Percentiles rank a stretch among this genome's conserved stretches.
phyloP scores from a whole-genome alignment of 2,797 vertebrate species.

The Catharus ustulatus region DNA sequence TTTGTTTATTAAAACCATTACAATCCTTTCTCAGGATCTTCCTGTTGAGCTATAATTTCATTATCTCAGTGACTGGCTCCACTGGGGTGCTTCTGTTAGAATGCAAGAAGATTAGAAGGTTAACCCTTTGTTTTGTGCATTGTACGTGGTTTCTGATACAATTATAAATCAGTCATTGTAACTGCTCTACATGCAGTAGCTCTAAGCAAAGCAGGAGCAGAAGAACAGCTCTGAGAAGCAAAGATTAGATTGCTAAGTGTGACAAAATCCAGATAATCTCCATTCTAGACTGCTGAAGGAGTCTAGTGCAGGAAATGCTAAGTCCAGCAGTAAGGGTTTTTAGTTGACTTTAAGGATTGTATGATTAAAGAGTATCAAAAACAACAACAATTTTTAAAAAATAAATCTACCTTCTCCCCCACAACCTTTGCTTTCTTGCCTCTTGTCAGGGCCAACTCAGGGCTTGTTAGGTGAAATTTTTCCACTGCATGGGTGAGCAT shows the following conservation, averaged over 20 bases:
- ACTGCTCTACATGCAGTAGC: background rate
- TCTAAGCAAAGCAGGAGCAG: background rate
- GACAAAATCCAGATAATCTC: slow-evolving; percentile 27
- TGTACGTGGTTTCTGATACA: background rate
- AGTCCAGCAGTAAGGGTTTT: background rate
- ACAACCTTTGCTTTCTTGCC: background rate
- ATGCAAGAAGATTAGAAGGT: slow-evolving; percentile 30
- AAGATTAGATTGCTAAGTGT: background rate
- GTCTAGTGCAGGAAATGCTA: background rate
- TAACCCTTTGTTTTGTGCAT: slow-evolving; percentile 42
- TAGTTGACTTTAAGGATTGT: background rate
- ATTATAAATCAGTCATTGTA: background rate
- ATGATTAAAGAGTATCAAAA: background rate
- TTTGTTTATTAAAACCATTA: slow-evolving; percentile 38
- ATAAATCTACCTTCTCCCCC: background rate
- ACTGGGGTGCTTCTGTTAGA: slow-evolving; percentile 16
- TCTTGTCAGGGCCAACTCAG: background rate
- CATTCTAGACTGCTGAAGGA: background rate
- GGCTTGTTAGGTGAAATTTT: background rate
- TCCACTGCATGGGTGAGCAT: background rate
- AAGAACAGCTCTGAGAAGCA: background rate
- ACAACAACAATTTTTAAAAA: background rate
- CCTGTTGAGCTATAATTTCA: slow-evolving; percentile 51
- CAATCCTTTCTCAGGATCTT: slow-evolving; percentile 33
- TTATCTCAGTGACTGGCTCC: slow-evolving; percentile 41